phyloP scores from a whole-genome alignment of 2,888 invertebrate species.

The Dicranocentrus wangi region DNA sequence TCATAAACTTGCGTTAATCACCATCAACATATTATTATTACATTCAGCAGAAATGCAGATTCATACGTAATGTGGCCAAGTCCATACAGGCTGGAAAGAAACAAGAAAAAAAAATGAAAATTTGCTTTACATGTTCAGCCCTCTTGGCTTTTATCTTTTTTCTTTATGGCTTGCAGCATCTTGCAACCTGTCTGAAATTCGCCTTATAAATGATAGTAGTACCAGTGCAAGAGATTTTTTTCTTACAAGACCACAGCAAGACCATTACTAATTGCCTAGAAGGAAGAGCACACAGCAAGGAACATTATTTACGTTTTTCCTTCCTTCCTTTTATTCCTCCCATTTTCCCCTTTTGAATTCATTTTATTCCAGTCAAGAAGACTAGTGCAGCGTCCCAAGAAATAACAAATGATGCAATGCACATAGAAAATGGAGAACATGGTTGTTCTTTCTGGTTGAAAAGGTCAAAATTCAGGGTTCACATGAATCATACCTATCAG shows the following conservation, averaged over 20 bases:
- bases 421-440: too few relatives aligned
- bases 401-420: slow-evolving; percentile 15
- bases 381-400: not conserved
- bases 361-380: slow-evolving; percentile 30
- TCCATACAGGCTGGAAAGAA: not conserved
- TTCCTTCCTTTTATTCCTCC: slow-evolving; percentile 43
- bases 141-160: not conserved
- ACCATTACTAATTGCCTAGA: slow-evolving; percentile 52
- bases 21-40: slow-evolving; percentile 50
- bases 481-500: slow-evolving; percentile 28
- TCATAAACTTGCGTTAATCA: slow-evolving; percentile 53
- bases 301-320: slow-evolving; percentile 53
- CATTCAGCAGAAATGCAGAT: slow-evolving; percentile 35
- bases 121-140: slow-evolving; percentile 11
- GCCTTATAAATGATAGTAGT: not conserved
- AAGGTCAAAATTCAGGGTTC: slow-evolving; percentile 47
- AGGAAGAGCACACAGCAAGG: slow-evolving; percentile 49
- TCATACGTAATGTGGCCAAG: slow-evolving; percentile 2
- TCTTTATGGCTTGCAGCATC: slow-evolving; percentile 15
- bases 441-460: slow-evolving; percentile 7
- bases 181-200: slow-evolving; percentile 14
- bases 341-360: slow-evolving; percentile 35
- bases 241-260: slow-evolving; percentile 3
- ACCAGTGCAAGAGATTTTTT: too few relatives aligned
- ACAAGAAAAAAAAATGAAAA: slow-evolving; percentile 32